phyloP scores from a whole-genome alignment of 2,797 vertebrate species.

The Psittacula derbiana region DNA sequence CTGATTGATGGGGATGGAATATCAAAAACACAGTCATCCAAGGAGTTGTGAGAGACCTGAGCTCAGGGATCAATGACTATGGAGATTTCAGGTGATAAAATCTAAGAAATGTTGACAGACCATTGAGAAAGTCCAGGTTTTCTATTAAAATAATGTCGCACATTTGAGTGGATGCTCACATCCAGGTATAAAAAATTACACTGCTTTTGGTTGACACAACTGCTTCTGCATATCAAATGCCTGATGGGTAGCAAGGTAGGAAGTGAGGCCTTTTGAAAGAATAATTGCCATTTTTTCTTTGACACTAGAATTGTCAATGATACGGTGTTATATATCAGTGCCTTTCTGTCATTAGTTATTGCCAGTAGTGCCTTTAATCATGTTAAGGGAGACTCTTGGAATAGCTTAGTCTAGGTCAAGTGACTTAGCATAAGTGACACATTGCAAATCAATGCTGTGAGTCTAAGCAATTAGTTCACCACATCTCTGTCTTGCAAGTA shows the following conservation, averaged over 20 bases:
- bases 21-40: neutral
- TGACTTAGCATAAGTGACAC: neutral
- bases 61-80: neutral
- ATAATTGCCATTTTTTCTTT: neutral
- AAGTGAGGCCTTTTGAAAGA: neutral
- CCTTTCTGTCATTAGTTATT: slow-evolving; percentile 82
- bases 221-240: neutral
- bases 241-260: neutral
- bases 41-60: neutral
- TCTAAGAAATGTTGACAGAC: neutral
- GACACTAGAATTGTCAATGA: slow-evolving; percentile 65
- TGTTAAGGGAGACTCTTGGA: slow-evolving; percentile 86
- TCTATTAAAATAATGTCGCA: neutral
- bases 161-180: neutral
- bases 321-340: slow-evolving; percentile 66
- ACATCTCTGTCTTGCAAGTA: neutral
- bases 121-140: neutral
- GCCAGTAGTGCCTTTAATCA: slow-evolving; percentile 91
- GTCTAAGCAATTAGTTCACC: neutral
- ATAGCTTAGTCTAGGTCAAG: slow-evolving; percentile 60
- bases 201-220: neutral
- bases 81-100: neutral
- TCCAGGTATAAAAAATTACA: neutral
- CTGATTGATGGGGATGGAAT: neutral
- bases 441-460: neutral